Base-by-base conservation (phyloP, 2,113 vertebrate genomes). In the Phocoena sinus region DNA sequence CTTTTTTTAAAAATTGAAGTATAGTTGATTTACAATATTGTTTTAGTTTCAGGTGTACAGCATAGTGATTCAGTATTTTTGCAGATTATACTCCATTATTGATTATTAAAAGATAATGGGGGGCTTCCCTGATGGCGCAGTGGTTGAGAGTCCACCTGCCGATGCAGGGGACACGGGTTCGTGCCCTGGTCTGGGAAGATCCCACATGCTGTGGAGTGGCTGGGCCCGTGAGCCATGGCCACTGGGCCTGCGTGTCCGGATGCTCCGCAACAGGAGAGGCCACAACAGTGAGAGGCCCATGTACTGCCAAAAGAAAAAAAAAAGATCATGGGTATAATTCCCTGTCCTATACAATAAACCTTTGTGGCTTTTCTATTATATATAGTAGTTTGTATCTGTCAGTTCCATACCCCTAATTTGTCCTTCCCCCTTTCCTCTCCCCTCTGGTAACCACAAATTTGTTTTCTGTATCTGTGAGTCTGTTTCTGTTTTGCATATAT, bases 151-250 rank as follows among this genome's bases (percentile, higher is more conserved):
- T 11, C 44, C 10, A 9, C 10, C 44, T 47, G 44, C 44, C 44
- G 44, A 47, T 47, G 44, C 44, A 47, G 44, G 44, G 44, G 10
- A 47, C 44, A 47, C 11, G 47, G 12, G 47, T 47, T 47, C 47
- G 12, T 47, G 47, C 47, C 47, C 47, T 2, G 47, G 11, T 47
- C 47, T 2, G 11, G 47, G 47, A 47, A 47, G 47, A 47, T 47
- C 47, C 47, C 47, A 47, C 47, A 12, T 13, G 47, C 2, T 11
- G 2, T 0, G 2, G 11, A 47, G 11, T 2, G 11, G 2, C 10
- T 47, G 47, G 47, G 10, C 11, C 47, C 10, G 0, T 47, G 44
- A 47, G 44, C 10, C 44, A 11, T 12, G 44, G 44, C 44, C 10
- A 10, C 44, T 47, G 44, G 11, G 44, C 44, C 44, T 47, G 10